Evolutionary conservation across 2,797 vertebrate genomes (phyloP).

Genomic region (Sebastes trivittatus): DNA sequence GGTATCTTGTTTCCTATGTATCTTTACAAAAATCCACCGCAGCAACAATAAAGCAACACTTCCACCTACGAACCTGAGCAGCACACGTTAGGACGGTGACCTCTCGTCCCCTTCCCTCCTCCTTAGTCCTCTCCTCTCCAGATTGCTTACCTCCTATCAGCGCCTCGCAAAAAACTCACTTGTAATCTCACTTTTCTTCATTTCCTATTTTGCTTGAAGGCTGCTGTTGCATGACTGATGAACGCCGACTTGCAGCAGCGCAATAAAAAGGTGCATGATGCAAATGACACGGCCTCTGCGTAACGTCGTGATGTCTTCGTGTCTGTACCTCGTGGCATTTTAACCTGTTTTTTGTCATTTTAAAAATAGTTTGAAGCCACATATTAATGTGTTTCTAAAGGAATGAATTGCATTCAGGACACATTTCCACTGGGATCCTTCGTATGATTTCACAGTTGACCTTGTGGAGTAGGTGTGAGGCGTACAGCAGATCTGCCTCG

Average conservation of each 20-base stretch:
- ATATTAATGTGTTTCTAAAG: no score
- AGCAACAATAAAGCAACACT: constrained; percentile 9
- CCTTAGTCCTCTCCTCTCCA: constrained; percentile 23
- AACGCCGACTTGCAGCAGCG: neutral
- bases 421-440: neutral
- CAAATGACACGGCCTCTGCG: neutral
- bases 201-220: constrained; percentile 16
- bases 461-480: neutral
- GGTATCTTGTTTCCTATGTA: neutral
- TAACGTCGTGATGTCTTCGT: neutral
- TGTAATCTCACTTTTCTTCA: constrained; percentile 14
- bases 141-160: constrained; percentile 30
- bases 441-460: neutral
- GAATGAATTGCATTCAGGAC: neutral
- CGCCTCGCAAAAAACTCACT: constrained; percentile 6
- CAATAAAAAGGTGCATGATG: neutral
- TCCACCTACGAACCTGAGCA: constrained; percentile 6
- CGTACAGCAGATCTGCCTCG: neutral
- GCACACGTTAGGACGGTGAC: constrained; percentile 10
- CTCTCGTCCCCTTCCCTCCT: constrained; percentile 23
- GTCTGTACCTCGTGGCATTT: neutral
- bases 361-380: no score
- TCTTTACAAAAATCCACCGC: neutral
- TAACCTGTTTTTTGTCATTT: neutral
- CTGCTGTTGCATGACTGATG: constrained; percentile 18